Base-by-base conservation (phyloP, 2,797 vertebrate species). In the Parotocinclus haroldoi region DNA sequence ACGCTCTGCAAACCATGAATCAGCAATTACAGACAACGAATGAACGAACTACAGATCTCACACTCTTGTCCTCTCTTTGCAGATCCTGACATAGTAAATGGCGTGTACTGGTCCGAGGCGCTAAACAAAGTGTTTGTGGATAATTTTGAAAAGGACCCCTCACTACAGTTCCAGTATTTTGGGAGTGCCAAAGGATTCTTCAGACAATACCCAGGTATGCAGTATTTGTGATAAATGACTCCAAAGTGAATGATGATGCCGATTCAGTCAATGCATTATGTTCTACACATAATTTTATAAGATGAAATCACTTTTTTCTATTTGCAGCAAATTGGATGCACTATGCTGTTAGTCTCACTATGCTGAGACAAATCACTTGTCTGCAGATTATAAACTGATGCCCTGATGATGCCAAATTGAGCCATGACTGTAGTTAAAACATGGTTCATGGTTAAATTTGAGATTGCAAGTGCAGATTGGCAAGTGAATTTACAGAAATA, bases 161-260 rank as follows among this genome's bases (percentile, higher is more conserved):
- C 96, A 9, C 93, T 99, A 19, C 96, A 95, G 75, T 99, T 96
- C 96, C 96, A 99, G 73, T 98, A 98, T 79, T 99, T 99, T 78
- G 96, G 95, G 76, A 99, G 96, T 9, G 94, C 96, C 58, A 98
- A 98, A 79, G 96, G 96, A 56, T 99, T 98, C 90, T 98, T 99
- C 80, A 91, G 96, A 68, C 96, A 98, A 74, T 99, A 99, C 70
- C 96, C 96, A 55, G 95, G 96, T 98, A 79, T 82, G 84, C 75
- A 50, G 14, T 60, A 8, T 8, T 7, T 9, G 40, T 7, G 3
- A 4, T 4, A 42, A 42, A 42, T 42, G 9, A 27, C 27, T 27
- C 2, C 8, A 7, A 42, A 42, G 10, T 3, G 1, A 81, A 80
- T 86, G 80, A 88, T 88, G 86, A 83, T 78, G 78, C 82, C 85